These are phyloP conservation scores for Deilephila elpenor DNA, from an alignment of 2,888 invertebrate genomes.

Conservation along the genomic window DNA sequence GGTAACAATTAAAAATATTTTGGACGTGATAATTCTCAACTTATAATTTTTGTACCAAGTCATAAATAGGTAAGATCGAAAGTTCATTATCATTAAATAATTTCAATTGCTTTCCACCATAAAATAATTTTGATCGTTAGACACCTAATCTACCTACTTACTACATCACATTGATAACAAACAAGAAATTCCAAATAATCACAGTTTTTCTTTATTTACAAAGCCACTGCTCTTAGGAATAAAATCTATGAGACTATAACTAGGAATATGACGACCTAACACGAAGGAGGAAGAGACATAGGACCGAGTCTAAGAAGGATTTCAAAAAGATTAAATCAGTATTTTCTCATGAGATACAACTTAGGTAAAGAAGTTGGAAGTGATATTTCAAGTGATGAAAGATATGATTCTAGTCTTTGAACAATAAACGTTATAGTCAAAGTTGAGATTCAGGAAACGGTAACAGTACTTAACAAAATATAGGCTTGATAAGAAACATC, in stretches of 20 bases:
- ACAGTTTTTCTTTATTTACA: conserved; percentile 18
- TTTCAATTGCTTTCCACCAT: neutral
- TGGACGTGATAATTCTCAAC: too few species aligned
- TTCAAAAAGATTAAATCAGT: neutral
- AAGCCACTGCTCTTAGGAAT: neutral
- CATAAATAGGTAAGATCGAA: too few species aligned
- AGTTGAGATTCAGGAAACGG: neutral
- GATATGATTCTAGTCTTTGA: neutral
- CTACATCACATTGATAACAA: conserved; percentile 24
- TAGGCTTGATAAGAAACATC: too few species aligned
- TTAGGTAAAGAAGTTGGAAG: neutral
- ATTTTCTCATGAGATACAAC: neutral
- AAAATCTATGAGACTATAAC: neutral
- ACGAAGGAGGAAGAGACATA: neutral
- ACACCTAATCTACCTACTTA: conserved; percentile 8
- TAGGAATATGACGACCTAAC: neutral
- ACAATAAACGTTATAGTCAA: neutral
- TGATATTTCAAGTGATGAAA: neutral
- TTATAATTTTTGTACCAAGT: too few species aligned
- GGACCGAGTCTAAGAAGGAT: neutral
- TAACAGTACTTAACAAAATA: neutral
- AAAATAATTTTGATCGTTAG: neutral
- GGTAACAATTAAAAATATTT: too few species aligned
- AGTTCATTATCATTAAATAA: too few species aligned
- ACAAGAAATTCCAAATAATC: conserved; percentile 18